Percentiles rank a stretch among this genome's conserved stretches.
Conservation (phyloP, 2,113 vertebrate species). For the Stegostoma tigrinum region DNA sequence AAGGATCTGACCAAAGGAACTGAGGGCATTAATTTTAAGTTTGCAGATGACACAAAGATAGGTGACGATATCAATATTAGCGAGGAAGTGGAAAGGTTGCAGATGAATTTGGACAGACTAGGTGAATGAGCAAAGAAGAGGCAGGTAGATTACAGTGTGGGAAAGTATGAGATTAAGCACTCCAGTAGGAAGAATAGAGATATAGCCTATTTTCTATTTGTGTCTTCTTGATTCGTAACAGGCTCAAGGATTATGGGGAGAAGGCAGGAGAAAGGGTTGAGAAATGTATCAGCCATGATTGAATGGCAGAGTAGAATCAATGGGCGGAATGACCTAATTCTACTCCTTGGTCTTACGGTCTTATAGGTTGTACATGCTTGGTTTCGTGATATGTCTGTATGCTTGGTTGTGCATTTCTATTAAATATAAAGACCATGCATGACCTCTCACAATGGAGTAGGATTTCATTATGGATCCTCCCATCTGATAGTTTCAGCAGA, state of each 20-base stretch:
- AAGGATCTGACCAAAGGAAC: no score
- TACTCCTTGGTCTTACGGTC: neutral
- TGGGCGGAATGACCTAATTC: neutral
- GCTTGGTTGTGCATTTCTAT: neutral
- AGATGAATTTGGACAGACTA: no score
- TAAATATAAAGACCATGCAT: neutral
- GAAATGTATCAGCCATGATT: no score
- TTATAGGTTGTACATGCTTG: neutral
- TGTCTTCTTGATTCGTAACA: no score
- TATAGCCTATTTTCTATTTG: neutral
- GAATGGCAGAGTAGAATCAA: neutral
- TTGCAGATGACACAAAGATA: no score
- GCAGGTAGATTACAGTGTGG: no score
- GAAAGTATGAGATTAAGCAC: no score
- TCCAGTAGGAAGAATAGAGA: no score
- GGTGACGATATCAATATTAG: no score
- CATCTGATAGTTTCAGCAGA: neutral
- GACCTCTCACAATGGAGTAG: neutral
- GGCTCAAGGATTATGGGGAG: neutral
- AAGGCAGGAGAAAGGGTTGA: neutral
- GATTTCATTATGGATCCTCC: neutral
- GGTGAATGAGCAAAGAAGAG: no score
- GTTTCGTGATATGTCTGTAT: neutral
- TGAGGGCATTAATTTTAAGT: no score
- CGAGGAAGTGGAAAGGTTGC: no score